Conservation (phyloP, 2,888 invertebrate species). For the Ophion obscuratus region DNA sequence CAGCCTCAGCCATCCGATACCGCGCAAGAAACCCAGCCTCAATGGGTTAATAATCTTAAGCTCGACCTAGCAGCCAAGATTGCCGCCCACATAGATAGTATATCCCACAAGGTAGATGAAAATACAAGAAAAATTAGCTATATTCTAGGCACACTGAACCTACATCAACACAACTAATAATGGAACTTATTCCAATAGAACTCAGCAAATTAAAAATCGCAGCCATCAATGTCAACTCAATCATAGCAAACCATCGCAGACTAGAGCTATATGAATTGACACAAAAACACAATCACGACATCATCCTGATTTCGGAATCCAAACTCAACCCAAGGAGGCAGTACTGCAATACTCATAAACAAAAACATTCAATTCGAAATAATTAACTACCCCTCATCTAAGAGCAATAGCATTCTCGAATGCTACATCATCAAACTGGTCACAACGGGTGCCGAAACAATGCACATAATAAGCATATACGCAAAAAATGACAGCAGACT, state of each 20-base stretch:
- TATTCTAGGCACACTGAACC: neutral
- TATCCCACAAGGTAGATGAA: neutral
- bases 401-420: slow-evolving; percentile 32
- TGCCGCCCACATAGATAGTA: neutral
- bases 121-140: slow-evolving; percentile 12
- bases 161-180: neutral
- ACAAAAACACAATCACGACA: slow-evolving; percentile 19
- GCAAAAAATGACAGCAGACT: neutral
- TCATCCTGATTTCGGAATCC: slow-evolving; percentile 8
- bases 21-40: neutral
- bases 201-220: neutral
- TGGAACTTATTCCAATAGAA: neutral
- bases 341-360: slow-evolving; percentile 38
- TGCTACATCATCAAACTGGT: slow-evolving; percentile 19
- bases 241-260: slow-evolving; percentile 34
- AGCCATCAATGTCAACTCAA: slow-evolving; percentile 43
- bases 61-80: neutral
- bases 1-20: neutral
- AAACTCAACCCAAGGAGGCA: slow-evolving; percentile 30
- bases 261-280: slow-evolving; percentile 21
- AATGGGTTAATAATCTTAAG: neutral
- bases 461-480: slow-evolving; percentile 28
- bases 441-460: neutral
- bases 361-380: neutral
- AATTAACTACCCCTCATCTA: neutral